Percentiles rank a stretch among this genome's conserved stretches.
Evolutionary conservation across 2,797 vertebrate species (phyloP).

Genomic region (Odontamblyopus lacepedii): DNA sequence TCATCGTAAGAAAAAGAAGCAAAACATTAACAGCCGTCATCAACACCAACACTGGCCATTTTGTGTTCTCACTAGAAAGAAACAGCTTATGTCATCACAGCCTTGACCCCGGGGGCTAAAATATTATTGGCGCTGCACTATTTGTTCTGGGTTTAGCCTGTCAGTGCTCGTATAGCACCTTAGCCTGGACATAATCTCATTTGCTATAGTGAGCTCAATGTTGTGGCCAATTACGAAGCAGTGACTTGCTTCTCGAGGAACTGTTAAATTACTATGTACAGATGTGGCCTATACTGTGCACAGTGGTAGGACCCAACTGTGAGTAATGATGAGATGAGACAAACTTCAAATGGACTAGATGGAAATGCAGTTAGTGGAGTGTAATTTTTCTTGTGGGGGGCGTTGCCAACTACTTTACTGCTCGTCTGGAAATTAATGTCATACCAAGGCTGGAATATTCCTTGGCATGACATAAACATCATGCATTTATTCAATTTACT

Average conservation of each 20-base stretch:
- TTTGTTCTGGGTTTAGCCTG: slow-evolving; percentile 25
- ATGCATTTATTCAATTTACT: too few relatives aligned
- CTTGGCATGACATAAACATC: too few relatives aligned
- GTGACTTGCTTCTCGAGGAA: slow-evolving; percentile 21
- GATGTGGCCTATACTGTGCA: slow-evolving; percentile 5
- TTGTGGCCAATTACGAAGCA: slow-evolving; percentile 28
- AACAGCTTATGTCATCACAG: slow-evolving; percentile 10
- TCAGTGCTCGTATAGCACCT: slow-evolving; percentile 12
- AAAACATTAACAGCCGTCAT: slow-evolving; percentile 1
- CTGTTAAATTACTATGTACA: background rate
- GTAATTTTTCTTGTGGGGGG: background rate
- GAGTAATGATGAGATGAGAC: slow-evolving; percentile 11
- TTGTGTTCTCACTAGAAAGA: background rate
- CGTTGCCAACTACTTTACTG: too few relatives aligned
- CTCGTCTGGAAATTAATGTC: too few relatives aligned
- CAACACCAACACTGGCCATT: background rate
- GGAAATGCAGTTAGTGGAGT: background rate
- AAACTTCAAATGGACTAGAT: background rate
- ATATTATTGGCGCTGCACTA: slow-evolving; percentile 16
- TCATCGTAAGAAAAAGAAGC: background rate
- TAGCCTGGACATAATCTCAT: slow-evolving; percentile 30
- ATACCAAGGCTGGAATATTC: too few relatives aligned
- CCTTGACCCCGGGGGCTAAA: slow-evolving; percentile 5
- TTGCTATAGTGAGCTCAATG: slow-evolving; percentile 34
- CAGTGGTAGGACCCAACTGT: background rate